Conservation (phyloP, 2,113 vertebrate genomes). For the Hemicordylus capensis region DNA sequence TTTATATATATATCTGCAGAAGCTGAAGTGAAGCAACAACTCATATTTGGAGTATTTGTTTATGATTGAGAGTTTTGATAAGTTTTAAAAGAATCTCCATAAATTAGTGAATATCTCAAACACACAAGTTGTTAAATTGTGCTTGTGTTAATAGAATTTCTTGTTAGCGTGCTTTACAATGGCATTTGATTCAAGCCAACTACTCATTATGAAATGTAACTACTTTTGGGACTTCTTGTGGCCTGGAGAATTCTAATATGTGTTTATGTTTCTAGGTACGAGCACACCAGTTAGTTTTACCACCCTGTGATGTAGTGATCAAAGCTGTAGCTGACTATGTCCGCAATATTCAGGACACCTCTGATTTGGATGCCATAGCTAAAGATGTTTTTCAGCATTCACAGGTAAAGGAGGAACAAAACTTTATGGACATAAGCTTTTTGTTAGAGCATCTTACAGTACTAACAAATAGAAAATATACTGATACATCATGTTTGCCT, state of each 20-base stretch:
- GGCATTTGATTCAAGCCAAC: accelerated
- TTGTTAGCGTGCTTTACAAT: accelerated
- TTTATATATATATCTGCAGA: neutral
- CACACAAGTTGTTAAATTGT: neutral
- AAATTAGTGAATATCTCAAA: neutral
- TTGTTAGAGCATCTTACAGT: neutral
- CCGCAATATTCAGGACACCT: slow-evolving; percentile 88
- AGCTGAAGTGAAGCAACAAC: neutral
- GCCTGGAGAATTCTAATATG: neutral
- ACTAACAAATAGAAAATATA: neutral
- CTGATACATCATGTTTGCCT: neutral
- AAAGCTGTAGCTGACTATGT: slow-evolving; percentile 94
- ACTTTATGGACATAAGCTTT: accelerated
- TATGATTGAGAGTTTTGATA: neutral
- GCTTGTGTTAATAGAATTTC: neutral
- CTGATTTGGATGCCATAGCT: slow-evolving; percentile 90
- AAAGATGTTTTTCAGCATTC: slow-evolving; percentile 95
- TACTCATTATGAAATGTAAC: neutral
- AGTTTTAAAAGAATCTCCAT: neutral
- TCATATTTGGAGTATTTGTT: neutral
- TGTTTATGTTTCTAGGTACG: slow-evolving; percentile 83
- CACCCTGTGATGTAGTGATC: slow-evolving; percentile 95
- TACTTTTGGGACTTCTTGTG: neutral
- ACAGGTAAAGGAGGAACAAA: slow-evolving; percentile 79
- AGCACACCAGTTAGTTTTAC: slow-evolving; percentile 94